phyloP scores from a whole-genome alignment of 2,888 invertebrate genomes.

The Torymus auratus region DNA sequence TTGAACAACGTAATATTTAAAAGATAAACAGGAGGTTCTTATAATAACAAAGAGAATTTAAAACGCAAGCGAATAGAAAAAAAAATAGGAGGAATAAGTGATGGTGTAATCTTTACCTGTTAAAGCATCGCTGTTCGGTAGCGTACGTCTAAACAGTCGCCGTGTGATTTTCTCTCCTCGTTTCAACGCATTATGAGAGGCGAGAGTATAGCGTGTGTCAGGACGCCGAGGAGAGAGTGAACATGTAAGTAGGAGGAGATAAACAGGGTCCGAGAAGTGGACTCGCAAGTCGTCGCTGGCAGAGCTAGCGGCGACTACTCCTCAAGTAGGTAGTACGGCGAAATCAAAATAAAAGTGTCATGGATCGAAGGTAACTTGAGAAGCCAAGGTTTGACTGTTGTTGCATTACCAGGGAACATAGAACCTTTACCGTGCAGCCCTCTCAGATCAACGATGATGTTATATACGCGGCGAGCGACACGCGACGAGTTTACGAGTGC shows the following conservation, averaged over 20 bases:
- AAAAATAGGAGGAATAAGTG: background rate
- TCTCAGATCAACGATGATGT: too few relatives aligned
- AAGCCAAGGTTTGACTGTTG: conserved; percentile 22
- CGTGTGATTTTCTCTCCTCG: background rate
- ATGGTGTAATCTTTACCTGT: conserved; percentile 29
- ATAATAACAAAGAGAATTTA: background rate
- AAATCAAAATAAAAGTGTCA: conserved; percentile 18
- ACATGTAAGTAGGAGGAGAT: conserved; percentile 41
- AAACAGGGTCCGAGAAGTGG: too few relatives aligned
- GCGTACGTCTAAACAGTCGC: conserved; percentile 21
- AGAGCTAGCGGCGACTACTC: too few relatives aligned
- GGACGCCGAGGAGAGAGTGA: conserved; percentile 43
- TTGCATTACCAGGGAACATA: conserved; percentile 7
- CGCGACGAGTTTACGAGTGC: too few relatives aligned
- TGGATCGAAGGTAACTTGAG: conserved; percentile 30
- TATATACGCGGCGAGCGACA: too few relatives aligned
- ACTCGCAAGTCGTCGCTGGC: too few relatives aligned
- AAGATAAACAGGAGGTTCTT: too few relatives aligned
- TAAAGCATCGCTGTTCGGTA: conserved; percentile 42
- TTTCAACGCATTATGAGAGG: conserved; percentile 36
- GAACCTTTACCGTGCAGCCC: too few relatives aligned
- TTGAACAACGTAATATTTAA: too few relatives aligned
- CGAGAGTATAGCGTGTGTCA: conserved; percentile 36
- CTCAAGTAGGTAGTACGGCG: background rate
- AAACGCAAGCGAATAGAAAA: background rate